Percentiles rank a stretch among this genome's conserved stretches.
phyloP scores from a whole-genome alignment of 2,113 vertebrate genomes.

The Anhinga rufa region DNA sequence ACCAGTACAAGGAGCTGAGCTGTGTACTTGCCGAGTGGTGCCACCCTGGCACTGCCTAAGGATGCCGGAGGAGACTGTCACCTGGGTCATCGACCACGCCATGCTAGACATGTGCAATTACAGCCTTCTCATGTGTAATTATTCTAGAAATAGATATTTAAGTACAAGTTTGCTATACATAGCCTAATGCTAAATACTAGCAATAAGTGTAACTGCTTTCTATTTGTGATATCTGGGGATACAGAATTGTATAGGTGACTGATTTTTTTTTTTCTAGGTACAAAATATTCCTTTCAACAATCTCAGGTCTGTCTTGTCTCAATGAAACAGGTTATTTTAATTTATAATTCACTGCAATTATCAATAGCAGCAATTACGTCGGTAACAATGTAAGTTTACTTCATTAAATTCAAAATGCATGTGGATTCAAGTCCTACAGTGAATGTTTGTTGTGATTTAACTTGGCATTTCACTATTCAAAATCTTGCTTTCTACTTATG shows the following conservation, averaged over 20 bases:
- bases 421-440: background rate
- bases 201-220: background rate
- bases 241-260: background rate
- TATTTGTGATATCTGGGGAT: background rate
- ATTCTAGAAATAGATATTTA: conserved; percentile 28
- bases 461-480: background rate
- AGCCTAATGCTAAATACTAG: background rate
- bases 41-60: background rate
- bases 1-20: background rate
- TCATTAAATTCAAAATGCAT: background rate
- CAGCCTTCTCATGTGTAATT: background rate
- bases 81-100: background rate
- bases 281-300: background rate
- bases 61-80: background rate
- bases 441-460: background rate
- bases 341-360: background rate
- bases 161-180: background rate
- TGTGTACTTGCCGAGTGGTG: fast-evolving
- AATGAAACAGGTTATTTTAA: background rate
- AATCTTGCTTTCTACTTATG: background rate
- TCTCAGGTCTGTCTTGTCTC: background rate
- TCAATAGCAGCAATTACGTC: background rate
- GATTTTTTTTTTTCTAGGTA: background rate
- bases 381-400: background rate
- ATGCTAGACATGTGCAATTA: background rate